These are phyloP conservation scores for Drosophila oshimai DNA, from an alignment of 1,140 invertebrate genomes.

Conservation along the genomic window DNA sequence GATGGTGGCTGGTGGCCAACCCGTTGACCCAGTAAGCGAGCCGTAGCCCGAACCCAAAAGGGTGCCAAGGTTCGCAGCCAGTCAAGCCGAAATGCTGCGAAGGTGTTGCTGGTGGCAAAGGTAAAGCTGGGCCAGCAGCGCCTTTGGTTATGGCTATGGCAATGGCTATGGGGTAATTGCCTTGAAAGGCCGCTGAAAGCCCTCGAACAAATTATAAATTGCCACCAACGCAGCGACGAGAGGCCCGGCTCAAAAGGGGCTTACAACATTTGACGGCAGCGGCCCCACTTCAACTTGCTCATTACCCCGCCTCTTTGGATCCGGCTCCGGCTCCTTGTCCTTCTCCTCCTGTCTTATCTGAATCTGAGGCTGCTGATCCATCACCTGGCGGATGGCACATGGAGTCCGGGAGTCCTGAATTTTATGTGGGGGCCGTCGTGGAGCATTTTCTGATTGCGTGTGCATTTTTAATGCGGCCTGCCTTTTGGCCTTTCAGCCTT, in stretches of 20 bases:
- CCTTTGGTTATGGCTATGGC: too few species aligned
- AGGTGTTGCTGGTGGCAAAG: conserved; percentile 34
- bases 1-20: conserved; percentile 8
- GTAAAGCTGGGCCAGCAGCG: conserved; percentile 29
- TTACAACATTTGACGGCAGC: conserved; percentile 43
- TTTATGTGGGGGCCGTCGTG: conserved; percentile 36
- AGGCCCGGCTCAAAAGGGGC: conserved; percentile 55
- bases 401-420: not conserved
- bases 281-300: conserved; percentile 51
- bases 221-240: conserved; percentile 27
- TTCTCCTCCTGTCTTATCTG: conserved; percentile 59
- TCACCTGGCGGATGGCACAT: conserved; percentile 42
- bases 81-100: conserved; percentile 50
- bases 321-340: not conserved
- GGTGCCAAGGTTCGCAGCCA: conserved; percentile 48
- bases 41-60: not conserved
- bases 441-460: conserved; percentile 76
- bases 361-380: conserved; percentile 65
- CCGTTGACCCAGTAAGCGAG: conserved; percentile 65
- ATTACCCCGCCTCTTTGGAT: conserved; percentile 43
- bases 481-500: conserved; percentile 61
- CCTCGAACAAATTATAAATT: conserved; percentile 72
- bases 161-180: conserved; percentile 69
- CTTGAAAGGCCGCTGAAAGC: conserved; percentile 73
- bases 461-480: conserved; percentile 73